Conservation (phyloP, 2,113 vertebrate species). For the Peucedramus taeniatus region DNA sequence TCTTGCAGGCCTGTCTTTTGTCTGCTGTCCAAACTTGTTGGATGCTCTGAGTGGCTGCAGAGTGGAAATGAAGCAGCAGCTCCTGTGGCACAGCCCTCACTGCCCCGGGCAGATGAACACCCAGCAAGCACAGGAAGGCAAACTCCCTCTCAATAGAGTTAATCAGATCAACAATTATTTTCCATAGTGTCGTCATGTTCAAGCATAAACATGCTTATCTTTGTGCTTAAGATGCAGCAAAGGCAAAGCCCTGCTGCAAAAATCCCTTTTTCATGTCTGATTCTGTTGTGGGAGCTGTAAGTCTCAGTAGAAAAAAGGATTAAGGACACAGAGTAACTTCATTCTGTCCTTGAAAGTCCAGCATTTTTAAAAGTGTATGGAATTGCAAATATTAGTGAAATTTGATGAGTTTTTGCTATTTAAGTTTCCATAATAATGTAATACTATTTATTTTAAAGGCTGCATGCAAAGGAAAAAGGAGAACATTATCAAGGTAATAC, state of each 20-base stretch:
- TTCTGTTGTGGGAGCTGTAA: neutral
- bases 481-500: neutral
- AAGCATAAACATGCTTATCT: slow-evolving; percentile 57
- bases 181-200: slow-evolving; percentile 24
- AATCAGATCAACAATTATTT: slow-evolving; percentile 52
- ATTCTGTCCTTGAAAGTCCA: neutral
- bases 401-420: neutral
- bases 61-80: neutral
- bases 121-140: slow-evolving; percentile 26
- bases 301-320: neutral
- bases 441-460: neutral
- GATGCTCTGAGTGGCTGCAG: neutral
- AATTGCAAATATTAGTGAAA: neutral
- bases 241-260: neutral
- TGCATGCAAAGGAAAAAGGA: neutral
- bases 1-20: neutral
- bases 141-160: neutral
- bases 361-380: neutral
- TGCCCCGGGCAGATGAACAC: slow-evolving; percentile 42
- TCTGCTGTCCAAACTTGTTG: slow-evolving; percentile 56
- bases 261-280: neutral
- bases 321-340: neutral
- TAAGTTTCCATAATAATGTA: neutral
- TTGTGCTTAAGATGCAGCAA: neutral
- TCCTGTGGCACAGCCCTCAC: neutral